Evolutionary conservation across 2,797 vertebrate species (phyloP).

Genomic region (Rhynchonycteris naso): DNA sequence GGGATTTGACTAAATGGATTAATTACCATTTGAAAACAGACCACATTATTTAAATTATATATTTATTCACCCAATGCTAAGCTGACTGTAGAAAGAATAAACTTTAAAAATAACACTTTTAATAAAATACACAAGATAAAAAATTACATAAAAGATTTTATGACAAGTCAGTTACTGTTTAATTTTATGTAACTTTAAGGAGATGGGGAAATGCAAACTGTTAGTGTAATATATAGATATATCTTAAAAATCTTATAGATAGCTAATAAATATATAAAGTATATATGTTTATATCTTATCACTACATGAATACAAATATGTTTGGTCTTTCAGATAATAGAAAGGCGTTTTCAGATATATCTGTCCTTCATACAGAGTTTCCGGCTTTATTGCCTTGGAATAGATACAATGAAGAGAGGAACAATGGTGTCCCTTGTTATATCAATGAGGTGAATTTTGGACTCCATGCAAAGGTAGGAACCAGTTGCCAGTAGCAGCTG

Average conservation of each 20-base stretch:
- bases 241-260: not conserved
- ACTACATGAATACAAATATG: not conserved
- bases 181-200: not conserved
- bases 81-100: not conserved
- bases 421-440: not conserved
- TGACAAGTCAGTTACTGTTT: not conserved
- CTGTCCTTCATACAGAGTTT: not conserved
- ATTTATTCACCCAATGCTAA: not conserved
- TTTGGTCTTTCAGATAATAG: not conserved
- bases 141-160: not conserved
- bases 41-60: not conserved
- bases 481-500: not conserved
- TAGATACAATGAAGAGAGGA: not conserved
- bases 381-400: not conserved
- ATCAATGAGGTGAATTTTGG: not conserved
- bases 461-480: not conserved
- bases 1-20: not conserved
- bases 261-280: not conserved
- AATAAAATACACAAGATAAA: not conserved
- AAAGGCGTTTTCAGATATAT: not conserved
- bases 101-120: not conserved
- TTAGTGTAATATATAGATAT: not conserved
- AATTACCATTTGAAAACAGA: not conserved
- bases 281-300: not conserved
- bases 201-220: not conserved